Conservation (phyloP, 53 echinoderm and acorn worm genomes). For the Henricia sp. region DNA sequence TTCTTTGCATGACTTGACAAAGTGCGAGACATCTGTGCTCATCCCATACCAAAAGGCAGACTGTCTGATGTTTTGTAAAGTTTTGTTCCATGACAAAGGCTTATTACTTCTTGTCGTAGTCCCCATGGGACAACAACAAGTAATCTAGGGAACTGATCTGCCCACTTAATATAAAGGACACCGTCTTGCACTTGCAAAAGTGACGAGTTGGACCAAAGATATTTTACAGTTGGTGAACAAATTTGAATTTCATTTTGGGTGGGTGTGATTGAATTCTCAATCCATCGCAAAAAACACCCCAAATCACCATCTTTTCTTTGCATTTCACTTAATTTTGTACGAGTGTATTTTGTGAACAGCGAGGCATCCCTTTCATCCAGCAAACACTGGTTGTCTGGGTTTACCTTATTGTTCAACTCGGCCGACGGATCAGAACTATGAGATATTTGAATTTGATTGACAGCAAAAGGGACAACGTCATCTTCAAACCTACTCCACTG, state of each 20-base stretch:
- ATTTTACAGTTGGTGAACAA: neutral
- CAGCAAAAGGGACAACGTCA: neutral
- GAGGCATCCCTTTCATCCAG: neutral
- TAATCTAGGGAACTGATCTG: neutral
- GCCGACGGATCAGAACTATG: neutral
- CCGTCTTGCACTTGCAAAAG: neutral
- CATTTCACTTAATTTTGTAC: neutral
- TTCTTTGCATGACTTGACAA: slow-evolving; percentile 15
- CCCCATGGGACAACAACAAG: neutral
- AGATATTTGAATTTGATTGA: neutral
- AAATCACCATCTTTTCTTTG: slow-evolving; percentile 30
- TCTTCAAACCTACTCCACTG: neutral
- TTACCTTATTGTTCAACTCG: neutral
- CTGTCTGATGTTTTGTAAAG: too few relatives aligned
- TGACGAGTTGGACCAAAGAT: neutral
- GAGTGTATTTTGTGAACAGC: neutral
- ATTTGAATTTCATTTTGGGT: neutral
- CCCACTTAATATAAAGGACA: neutral
- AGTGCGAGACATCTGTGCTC: too few relatives aligned
- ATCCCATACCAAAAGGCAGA: too few relatives aligned
- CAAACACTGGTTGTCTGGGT: neutral
- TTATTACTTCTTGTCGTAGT: neutral
- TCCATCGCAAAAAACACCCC: neutral
- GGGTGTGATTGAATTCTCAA: neutral
- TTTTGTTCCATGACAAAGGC: neutral